These are phyloP conservation scores for Cepaea nemoralis DNA, from an alignment of 1,140 invertebrate species.

Conservation along the genomic window DNA sequence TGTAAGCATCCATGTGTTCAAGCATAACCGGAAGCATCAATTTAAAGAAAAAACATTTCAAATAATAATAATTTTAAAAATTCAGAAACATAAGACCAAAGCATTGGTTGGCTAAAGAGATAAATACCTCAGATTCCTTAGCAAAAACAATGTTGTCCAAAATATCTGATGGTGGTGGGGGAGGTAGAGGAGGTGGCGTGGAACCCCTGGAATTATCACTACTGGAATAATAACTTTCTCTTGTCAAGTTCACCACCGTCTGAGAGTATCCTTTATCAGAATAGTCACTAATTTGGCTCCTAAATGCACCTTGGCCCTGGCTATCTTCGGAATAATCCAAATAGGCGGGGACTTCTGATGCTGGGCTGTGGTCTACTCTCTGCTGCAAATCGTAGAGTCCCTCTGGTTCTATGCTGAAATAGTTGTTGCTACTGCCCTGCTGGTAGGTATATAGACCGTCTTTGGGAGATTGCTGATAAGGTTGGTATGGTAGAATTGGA, in stretches of 20 bases:
- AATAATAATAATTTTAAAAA: no score
- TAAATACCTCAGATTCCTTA: neutral
- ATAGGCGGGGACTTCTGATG: no score
- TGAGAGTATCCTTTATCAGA: neutral
- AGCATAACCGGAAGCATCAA: no score
- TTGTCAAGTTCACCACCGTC: neutral
- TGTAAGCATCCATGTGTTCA: no score
- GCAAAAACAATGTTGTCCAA: neutral
- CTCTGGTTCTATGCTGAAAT: neutral
- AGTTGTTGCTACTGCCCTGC: neutral
- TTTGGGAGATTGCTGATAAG: neutral
- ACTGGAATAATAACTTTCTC: conserved; percentile 29
- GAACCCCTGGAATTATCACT: conserved; percentile 19
- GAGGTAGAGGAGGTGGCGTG: conserved; percentile 27
- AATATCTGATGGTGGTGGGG: conserved; percentile 23
- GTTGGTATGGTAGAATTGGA: neutral
- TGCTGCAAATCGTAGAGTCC: neutral
- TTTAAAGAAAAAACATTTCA: no score
- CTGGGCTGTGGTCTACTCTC: neutral
- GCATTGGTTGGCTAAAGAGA: neutral
- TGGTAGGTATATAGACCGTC: neutral
- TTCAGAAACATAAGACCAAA: no score
- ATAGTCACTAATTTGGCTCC: neutral
- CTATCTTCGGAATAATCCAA: neutral
- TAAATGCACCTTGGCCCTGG: neutral